Percentiles rank a stretch among this genome's conserved stretches.
Evolutionary conservation across 2,113 vertebrate species (phyloP).

Genomic region (Dromas ardeola): DNA sequence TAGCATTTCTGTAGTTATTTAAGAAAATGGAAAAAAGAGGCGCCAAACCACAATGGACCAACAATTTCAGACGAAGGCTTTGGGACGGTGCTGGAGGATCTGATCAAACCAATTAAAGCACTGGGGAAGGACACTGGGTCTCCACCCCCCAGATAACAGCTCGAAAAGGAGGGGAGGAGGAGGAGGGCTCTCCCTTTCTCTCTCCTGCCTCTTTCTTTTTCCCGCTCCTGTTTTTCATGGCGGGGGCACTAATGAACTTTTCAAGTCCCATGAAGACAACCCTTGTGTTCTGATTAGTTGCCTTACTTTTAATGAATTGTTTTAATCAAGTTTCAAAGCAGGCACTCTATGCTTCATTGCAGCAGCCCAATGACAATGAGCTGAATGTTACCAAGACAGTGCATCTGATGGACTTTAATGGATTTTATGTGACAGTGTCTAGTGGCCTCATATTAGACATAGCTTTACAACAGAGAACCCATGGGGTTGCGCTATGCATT

Average conservation of each 20-base stretch:
- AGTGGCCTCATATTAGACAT: constrained; percentile 68
- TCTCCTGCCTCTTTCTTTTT: not conserved
- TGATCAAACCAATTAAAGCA: constrained; percentile 14
- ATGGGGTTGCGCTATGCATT: constrained; percentile 66
- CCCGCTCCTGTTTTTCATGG: not conserved
- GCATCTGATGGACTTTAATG: constrained; percentile 73
- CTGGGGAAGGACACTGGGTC: not conserved
- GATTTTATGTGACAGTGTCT: constrained; percentile 72
- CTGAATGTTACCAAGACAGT: constrained; percentile 66
- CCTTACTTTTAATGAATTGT: constrained; percentile 74
- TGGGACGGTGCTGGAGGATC: not conserved
- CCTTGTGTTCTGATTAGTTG: constrained; percentile 59
- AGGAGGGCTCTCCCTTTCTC: not conserved
- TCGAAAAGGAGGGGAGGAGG: not conserved
- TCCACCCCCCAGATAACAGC: not conserved
- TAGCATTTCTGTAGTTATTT: not conserved
- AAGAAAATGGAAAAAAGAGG: not conserved
- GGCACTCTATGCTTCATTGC: constrained; percentile 72
- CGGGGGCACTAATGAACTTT: constrained; percentile 59
- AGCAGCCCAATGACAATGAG: constrained; percentile 68
- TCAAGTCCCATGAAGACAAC: constrained; percentile 61
- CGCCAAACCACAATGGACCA: not conserved
- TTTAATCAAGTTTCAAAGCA: constrained; percentile 76
- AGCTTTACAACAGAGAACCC: constrained; percentile 68
- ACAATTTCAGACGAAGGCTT: not conserved